Base-by-base conservation (phyloP, 2,888 invertebrate species). In the Microctonus brassicae region DNA sequence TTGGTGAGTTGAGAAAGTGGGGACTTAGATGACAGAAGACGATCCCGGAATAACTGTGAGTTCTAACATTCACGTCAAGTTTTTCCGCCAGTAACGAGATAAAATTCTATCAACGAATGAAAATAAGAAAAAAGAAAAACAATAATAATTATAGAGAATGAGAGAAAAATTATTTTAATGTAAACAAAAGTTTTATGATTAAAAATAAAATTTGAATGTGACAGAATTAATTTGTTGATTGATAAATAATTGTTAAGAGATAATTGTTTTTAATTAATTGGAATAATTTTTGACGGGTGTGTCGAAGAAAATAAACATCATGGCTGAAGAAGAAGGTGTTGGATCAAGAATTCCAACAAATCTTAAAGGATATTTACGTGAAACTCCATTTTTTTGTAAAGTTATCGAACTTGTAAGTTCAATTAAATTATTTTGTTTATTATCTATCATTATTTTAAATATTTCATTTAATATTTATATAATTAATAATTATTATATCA, bases 401-500 rank as follows among this genome's bases (percentile, higher is more conserved):
- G 86, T 90, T 65, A 77, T 91, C 26, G 92, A 93, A 85, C 82
- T 93, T 90, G 93, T 93, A 84, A 90, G 91, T 87, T 20, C 20
- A 29, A 1, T 47, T 26, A 7, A 7, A 29, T 29, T 29, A 5
- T 29, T 29, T 29, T 33, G 34, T 13, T 52, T 61, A 6, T 20
- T 47, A n/a, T n/a, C n/a, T n/a, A n/a, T n/a, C n/a, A n/a, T n/a
- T n/a, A n/a, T n/a, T n/a, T n/a, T n/a, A n/a, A n/a, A n/a, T n/a
- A n/a, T n/a, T n/a, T n/a, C n/a, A n/a, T n/a, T n/a, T n/a, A n/a
- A n/a, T n/a, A n/a, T n/a, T n/a, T n/a, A n/a, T n/a, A n/a, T n/a
- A n/a, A n/a, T n/a, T n/a, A n/a, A n/a, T n/a, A n/a, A n/a, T n/a
- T n/a, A n/a, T n/a, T n/a, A n/a, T n/a, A n/a, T n/a, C n/a, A n/a